Conservation (phyloP, 2,797 vertebrate genomes). For the Channa striata region DNA sequence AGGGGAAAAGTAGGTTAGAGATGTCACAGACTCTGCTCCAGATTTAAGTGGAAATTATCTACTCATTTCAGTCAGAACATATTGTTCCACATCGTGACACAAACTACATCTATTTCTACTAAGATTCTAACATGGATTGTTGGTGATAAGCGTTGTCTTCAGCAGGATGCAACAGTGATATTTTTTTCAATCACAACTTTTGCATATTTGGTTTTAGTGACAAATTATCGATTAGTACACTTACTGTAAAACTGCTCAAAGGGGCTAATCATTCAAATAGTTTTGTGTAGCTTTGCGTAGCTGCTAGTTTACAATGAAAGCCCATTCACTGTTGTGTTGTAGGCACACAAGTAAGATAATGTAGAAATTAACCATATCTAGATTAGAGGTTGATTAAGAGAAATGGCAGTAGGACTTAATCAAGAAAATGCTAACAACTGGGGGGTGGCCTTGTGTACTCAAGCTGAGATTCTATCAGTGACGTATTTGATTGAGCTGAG, state of each 20-base stretch:
- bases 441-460: conserved; percentile 3
- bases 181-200: background rate
- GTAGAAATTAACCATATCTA: background rate
- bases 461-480: conserved; percentile 5
- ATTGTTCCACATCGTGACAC: conserved; percentile 55
- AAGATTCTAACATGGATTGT: conserved; percentile 2
- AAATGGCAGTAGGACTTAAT: background rate
- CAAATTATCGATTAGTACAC: background rate
- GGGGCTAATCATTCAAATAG: background rate
- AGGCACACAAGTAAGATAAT: background rate
- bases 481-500: background rate
- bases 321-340: background rate
- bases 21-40: conserved; percentile 43
- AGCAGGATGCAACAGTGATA: background rate
- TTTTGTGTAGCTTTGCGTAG: conserved; percentile 4
- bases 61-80: conserved; percentile 49
- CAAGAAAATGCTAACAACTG: background rate
- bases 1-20: conserved; percentile 42
- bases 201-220: conserved; percentile 1
- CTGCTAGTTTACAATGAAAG: background rate
- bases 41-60: conserved; percentile 49
- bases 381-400: background rate
- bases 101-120: background rate
- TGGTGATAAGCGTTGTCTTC: conserved; percentile 22
- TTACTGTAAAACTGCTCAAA: background rate